These are phyloP conservation scores for Nanorana parkeri DNA, from an alignment of 2,113 vertebrate genomes.

Conservation along the genomic window DNA sequence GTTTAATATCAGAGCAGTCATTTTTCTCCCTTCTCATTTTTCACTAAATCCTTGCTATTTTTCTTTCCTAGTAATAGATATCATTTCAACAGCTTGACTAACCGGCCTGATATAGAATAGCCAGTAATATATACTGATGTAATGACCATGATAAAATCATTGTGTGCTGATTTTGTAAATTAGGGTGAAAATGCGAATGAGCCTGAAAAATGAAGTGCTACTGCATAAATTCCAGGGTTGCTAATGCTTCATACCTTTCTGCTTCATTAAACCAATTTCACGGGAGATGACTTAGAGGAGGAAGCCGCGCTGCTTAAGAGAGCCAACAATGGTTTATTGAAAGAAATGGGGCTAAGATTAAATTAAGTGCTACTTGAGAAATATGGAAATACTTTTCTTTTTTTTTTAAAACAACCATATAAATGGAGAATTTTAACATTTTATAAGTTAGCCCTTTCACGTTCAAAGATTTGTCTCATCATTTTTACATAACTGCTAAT, in stretches of 20 bases:
- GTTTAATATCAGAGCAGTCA: conserved; percentile 67
- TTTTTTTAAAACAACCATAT: conserved; percentile 76
- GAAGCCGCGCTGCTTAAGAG: conserved; percentile 91
- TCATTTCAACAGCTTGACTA: conserved; percentile 80
- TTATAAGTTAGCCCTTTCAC: conserved; percentile 79
- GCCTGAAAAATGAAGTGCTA: conserved; percentile 91
- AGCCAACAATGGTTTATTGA: conserved; percentile 98
- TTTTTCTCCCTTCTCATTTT: conserved; percentile 63
- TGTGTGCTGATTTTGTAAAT: conserved; percentile 95
- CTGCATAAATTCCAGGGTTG: conserved; percentile 96
- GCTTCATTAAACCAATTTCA: conserved; percentile 99
- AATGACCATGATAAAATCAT: conserved; percentile 96
- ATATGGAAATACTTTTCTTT: conserved; percentile 83
- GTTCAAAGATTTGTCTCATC: conserved; percentile 70
- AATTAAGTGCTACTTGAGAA: conserved; percentile 99
- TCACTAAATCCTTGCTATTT: conserved; percentile 67
- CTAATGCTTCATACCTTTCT: conserved; percentile 99
- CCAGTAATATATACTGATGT: conserved; percentile 93
- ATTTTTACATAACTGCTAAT: conserved; percentile 76
- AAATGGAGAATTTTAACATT: conserved; percentile 80
- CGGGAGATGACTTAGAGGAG: conserved; percentile 99
- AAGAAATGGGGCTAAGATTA: conserved; percentile 96
- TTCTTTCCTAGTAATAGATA: conserved; percentile 76
- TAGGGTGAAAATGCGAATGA: conserved; percentile 90
- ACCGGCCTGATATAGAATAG: conserved; percentile 79